Conservation (phyloP, 2,113 vertebrate species). For the Callaeas wilsoni region DNA sequence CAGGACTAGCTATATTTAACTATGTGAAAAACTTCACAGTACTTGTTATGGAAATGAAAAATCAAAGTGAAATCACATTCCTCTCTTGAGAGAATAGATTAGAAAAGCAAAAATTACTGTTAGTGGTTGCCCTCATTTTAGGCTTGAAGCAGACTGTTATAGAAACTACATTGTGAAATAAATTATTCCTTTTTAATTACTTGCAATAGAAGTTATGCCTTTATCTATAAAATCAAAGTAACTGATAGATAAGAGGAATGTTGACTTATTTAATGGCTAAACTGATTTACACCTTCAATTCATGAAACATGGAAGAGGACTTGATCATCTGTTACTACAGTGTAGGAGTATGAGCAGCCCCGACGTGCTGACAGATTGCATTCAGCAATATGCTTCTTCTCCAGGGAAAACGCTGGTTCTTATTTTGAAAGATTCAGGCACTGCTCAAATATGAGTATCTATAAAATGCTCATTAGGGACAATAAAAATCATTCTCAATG, state of each 20-base stretch:
- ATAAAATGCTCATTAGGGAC: slow-evolving; percentile 53
- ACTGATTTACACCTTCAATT: slow-evolving; percentile 51
- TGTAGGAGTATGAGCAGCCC: neutral
- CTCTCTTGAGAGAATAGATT: slow-evolving; percentile 31
- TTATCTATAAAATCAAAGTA: slow-evolving; percentile 64
- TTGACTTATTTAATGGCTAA: slow-evolving; percentile 57
- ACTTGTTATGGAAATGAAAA: slow-evolving; percentile 45
- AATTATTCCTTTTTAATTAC: slow-evolving; percentile 68
- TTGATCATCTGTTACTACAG: slow-evolving; percentile 32
- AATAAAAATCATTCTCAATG: slow-evolving; percentile 49
- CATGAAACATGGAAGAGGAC: slow-evolving; percentile 47
- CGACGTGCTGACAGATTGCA: slow-evolving; percentile 10
- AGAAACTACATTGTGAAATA: slow-evolving; percentile 51
- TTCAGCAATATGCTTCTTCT: slow-evolving; percentile 29
- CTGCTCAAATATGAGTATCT: slow-evolving; percentile 24
- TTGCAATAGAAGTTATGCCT: slow-evolving; percentile 43
- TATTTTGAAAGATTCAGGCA: slow-evolving; percentile 44
- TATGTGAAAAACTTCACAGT: neutral
- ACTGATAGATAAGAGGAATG: slow-evolving; percentile 40
- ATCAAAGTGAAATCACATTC: slow-evolving; percentile 27
- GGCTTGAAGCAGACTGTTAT: slow-evolving; percentile 37
- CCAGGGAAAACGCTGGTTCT: slow-evolving; percentile 11
- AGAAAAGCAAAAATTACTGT: slow-evolving; percentile 33
- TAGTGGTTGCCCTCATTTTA: slow-evolving; percentile 52
- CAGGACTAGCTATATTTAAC: neutral